phyloP scores from a whole-genome alignment of 2,113 vertebrate species.

The Seriola dumerili region DNA sequence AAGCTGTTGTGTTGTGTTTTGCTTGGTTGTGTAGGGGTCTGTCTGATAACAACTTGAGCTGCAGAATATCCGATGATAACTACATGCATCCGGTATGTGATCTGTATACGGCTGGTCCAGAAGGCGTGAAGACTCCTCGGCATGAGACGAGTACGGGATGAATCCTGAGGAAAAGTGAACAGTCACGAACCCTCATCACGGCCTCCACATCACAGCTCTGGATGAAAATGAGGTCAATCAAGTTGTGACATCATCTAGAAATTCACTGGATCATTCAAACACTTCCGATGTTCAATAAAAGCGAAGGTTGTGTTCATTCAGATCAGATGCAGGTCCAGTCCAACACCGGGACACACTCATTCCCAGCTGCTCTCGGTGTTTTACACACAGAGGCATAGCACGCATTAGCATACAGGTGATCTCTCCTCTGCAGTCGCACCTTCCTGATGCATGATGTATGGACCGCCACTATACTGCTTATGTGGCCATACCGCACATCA shows the following conservation, averaged over 20 bases:
- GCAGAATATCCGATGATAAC: slow-evolving; percentile 8
- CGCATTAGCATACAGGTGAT: too few relatives aligned
- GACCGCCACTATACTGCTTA: slow-evolving; percentile 27
- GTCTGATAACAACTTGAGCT: slow-evolving; percentile 52
- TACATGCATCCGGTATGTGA: slow-evolving; percentile 45
- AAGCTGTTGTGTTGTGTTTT: slow-evolving; percentile 66
- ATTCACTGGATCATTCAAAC: background rate
- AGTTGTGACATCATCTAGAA: background rate
- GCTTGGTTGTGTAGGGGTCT: slow-evolving; percentile 75
- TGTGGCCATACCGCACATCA: slow-evolving; percentile 45
- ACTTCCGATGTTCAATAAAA: background rate
- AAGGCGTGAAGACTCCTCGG: slow-evolving; percentile 52
- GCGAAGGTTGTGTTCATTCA: background rate
- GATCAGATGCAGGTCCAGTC: too few relatives aligned
- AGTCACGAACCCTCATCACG: slow-evolving; percentile 78
- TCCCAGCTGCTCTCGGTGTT: too few relatives aligned
- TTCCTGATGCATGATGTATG: slow-evolving; percentile 69
- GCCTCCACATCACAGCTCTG: background rate
- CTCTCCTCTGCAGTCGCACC: slow-evolving; percentile 49
- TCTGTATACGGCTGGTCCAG: slow-evolving; percentile 53
- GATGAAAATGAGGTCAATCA: fast-evolving
- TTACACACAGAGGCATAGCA: too few relatives aligned
- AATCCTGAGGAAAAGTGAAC: slow-evolving; percentile 48
- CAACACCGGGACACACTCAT: too few relatives aligned
- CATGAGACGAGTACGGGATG: slow-evolving; percentile 63